A percentile compares a stretch with the other conserved stretches of the same genome.
Conservation (phyloP, 2,113 vertebrate species). For the Platysternon megacephalum region DNA sequence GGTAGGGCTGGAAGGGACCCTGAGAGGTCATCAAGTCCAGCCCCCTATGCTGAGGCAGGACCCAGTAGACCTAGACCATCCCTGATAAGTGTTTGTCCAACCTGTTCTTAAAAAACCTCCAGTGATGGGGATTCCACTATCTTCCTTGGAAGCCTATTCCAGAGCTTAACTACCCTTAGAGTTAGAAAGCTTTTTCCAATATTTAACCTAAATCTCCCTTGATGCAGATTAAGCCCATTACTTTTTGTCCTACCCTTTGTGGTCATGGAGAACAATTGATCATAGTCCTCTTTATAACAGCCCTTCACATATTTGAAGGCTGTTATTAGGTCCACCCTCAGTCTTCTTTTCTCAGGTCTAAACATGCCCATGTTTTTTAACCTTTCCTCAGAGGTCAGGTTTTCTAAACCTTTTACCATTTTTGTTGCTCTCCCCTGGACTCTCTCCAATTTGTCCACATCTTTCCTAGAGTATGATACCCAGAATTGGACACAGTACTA, state of each 20-base stretch:
- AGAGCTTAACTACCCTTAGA: background rate
- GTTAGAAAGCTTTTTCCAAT: background rate
- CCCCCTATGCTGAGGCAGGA: background rate
- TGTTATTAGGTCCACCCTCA: too few species aligned
- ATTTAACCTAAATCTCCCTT: background rate
- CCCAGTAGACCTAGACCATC: background rate
- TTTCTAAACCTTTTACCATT: background rate
- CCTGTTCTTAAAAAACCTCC: background rate
- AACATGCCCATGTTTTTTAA: background rate
- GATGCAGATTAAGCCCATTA: background rate
- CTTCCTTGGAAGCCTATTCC: background rate
- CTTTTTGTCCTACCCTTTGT: background rate
- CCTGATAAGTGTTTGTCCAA: background rate
- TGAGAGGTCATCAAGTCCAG: background rate
- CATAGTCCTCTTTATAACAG: too few species aligned
- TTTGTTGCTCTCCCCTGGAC: too few species aligned
- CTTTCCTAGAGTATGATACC: background rate
- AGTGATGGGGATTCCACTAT: background rate
- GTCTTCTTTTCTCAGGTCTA: too few species aligned
- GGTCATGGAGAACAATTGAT: background rate
- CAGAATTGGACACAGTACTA: background rate
- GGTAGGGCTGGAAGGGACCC: background rate
- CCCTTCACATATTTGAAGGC: too few species aligned
- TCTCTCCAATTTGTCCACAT: background rate
- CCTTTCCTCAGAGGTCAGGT: background rate